A percentile compares a stretch with the other conserved stretches of the same genome.
Conservation (phyloP, 2,888 invertebrate genomes). For the Xestia sexstrigata region DNA sequence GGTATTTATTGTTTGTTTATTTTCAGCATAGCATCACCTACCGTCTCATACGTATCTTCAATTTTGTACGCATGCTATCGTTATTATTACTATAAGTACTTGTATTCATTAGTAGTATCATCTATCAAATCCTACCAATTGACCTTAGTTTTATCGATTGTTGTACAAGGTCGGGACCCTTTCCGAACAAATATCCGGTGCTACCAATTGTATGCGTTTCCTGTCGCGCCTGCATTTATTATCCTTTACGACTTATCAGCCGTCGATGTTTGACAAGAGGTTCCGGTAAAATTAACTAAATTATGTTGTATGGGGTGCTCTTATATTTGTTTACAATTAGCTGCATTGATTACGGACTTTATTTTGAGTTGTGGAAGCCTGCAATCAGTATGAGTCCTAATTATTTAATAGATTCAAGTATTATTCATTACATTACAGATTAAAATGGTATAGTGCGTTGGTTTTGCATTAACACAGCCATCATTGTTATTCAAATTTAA, state of each 20-base stretch:
- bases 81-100: constrained; percentile 14
- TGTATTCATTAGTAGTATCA: constrained; percentile 39
- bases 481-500: constrained; percentile 27
- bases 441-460: constrained; percentile 1
- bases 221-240: constrained; percentile 83
- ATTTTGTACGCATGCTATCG: constrained; percentile 19
- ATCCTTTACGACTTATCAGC: constrained; percentile 82
- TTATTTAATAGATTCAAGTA: background rate
- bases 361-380: background rate
- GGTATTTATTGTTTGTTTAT: constrained; percentile 58
- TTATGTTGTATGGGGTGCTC: constrained; percentile 8
- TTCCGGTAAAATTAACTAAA: constrained; percentile 70
- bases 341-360: background rate
- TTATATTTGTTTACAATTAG: background rate
- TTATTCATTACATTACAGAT: background rate
- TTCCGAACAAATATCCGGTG: constrained; percentile 83
- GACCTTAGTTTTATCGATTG: constrained; percentile 67
- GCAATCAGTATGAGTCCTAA: background rate
- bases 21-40: constrained; percentile 32
- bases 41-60: constrained; percentile 28
- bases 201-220: constrained; percentile 81
- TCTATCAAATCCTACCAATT: constrained; percentile 47
- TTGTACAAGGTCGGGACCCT: constrained; percentile 83
- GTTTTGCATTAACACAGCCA: constrained; percentile 3
- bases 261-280: constrained; percentile 76